Evolutionary conservation across 2,888 invertebrate genomes (phyloP).

Genomic region (Caenorhabditis imperialis): DNA sequence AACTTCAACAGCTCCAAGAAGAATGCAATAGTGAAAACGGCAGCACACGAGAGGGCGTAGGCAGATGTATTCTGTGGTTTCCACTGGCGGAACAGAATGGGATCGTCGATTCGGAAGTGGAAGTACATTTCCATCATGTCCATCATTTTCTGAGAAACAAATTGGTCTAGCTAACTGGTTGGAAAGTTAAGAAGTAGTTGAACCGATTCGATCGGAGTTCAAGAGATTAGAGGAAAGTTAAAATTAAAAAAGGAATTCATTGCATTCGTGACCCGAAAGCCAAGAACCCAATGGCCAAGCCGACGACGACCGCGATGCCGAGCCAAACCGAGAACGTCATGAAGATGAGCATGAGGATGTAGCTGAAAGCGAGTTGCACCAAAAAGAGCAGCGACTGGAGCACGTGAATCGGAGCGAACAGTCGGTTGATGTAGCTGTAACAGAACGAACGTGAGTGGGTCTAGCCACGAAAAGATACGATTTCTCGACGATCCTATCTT

Average conservation of each 20-base stretch:
- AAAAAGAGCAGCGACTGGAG: slow-evolving; percentile 69
- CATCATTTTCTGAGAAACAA: slow-evolving; percentile 15
- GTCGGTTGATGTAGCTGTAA: slow-evolving; percentile 55
- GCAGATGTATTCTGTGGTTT: slow-evolving; percentile 56
- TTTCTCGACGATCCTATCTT: slow-evolving; percentile 4
- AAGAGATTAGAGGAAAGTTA: too few species aligned
- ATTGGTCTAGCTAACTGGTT: neutral
- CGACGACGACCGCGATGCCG: slow-evolving; percentile 64
- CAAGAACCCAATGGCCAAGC: slow-evolving; percentile 68
- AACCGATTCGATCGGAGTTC: too few species aligned
- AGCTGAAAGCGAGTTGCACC: slow-evolving; percentile 69
- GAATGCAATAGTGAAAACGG: slow-evolving; percentile 59
- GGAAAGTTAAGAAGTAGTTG: slow-evolving; percentile 4
- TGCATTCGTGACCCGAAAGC: slow-evolving; percentile 63
- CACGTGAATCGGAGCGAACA: slow-evolving; percentile 62
- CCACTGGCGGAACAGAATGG: slow-evolving; percentile 69
- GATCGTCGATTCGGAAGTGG: slow-evolving; percentile 68
- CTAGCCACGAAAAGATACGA: neutral
- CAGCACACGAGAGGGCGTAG: slow-evolving; percentile 72
- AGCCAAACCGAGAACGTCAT: slow-evolving; percentile 77
- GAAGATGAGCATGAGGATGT: slow-evolving; percentile 74
- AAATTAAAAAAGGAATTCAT: slow-evolving; percentile 1
- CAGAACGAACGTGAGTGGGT: neutral
- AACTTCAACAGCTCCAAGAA: slow-evolving; percentile 61
- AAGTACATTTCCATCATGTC: slow-evolving; percentile 75